A percentile compares a stretch with the other conserved stretches of the same genome.
These are phyloP conservation scores for Orthosia cruda DNA, from an alignment of 2,888 invertebrate species.

Conservation along the genomic window DNA sequence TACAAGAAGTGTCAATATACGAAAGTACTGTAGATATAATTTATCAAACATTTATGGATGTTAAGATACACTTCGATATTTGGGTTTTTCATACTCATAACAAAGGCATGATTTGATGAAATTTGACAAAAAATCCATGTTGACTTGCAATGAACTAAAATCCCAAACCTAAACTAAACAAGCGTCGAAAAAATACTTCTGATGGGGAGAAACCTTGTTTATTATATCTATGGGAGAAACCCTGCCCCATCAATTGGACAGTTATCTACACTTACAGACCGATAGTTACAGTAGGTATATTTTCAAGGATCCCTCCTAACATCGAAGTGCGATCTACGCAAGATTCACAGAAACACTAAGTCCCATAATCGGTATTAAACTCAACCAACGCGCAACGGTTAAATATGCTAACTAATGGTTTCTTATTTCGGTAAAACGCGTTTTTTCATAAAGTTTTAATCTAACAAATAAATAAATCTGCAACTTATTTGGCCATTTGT, in stretches of 20 bases:
- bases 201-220: too few relatives aligned
- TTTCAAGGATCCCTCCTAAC: neutral
- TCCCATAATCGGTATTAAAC: too few relatives aligned
- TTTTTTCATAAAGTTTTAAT: too few relatives aligned
- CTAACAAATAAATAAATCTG: too few relatives aligned
- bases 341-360: neutral
- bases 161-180: neutral
- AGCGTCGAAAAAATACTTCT: neutral
- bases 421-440: too few relatives aligned
- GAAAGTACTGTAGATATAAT: conserved; percentile 30
- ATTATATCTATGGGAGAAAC: too few relatives aligned
- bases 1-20: conserved; percentile 32
- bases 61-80: conserved; percentile 20
- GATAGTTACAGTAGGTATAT: neutral
- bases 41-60: conserved; percentile 41
- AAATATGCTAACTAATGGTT: too few relatives aligned
- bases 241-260: neutral
- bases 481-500: too few relatives aligned
- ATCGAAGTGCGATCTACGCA: neutral
- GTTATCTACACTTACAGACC: neutral
- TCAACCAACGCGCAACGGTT: too few relatives aligned
- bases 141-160: too few relatives aligned
- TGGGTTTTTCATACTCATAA: conserved; percentile 1
- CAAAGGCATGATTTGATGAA: neutral
- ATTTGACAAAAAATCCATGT: neutral